Conservation (phyloP, 2,113 vertebrate species). For the Podarcis cretensis region DNA sequence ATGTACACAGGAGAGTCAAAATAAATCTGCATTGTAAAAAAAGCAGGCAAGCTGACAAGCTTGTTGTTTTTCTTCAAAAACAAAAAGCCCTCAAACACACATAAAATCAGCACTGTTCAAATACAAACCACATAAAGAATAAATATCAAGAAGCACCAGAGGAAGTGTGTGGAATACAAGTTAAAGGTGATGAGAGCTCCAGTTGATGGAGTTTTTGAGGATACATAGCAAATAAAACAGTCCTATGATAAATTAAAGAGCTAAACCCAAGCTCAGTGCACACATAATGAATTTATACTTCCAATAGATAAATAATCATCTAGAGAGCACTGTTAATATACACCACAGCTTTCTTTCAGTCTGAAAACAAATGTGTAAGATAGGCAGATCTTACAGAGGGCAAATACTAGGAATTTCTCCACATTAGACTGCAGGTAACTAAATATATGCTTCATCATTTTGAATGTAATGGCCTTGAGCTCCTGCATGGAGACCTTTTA, state of each 20-base stretch:
- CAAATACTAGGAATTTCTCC: neutral
- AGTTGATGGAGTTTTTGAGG: neutral
- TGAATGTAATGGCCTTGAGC: neutral
- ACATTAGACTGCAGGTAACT: neutral
- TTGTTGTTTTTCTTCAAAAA: conserved; percentile 1
- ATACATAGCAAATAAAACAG: neutral
- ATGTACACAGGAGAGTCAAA: conserved; percentile 20
- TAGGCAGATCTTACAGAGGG: neutral
- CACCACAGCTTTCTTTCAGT: neutral
- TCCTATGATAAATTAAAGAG: conserved; percentile 15
- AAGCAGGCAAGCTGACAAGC: neutral
- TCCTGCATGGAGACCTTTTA: neutral
- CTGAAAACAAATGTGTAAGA: neutral
- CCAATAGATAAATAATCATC: neutral
- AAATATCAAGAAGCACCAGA: conserved; percentile 9
- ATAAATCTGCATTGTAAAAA: conserved; percentile 31
- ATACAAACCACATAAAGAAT: conserved; percentile 20
- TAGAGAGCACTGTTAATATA: neutral
- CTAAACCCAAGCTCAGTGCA: neutral
- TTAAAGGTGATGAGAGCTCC: neutral
- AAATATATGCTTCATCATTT: neutral
- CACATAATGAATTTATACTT: neutral
- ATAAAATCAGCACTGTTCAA: neutral
- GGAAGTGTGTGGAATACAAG: neutral
- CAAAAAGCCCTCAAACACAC: conserved; percentile 39